Evolutionary conservation across 2,797 vertebrate species (phyloP), one percentile per base, ranked within the genome.

Genomic region (Natrix natrix): DNA sequence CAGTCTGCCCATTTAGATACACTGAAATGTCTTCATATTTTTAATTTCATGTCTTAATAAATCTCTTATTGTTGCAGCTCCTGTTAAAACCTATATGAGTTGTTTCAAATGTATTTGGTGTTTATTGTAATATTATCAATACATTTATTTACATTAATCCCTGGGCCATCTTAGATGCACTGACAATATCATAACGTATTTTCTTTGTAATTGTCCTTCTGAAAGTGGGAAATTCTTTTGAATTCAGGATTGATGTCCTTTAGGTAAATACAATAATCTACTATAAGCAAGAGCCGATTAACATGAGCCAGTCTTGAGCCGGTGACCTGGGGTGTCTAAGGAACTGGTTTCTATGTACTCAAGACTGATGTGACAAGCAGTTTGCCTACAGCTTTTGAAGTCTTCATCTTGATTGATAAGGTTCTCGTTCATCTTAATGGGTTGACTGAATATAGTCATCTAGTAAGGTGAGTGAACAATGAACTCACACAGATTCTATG

Each of bases 391-490:
- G 8, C 63, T 54, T 22, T 88, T 88, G 43, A 88, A 56, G 60
- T 57, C 17, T 24, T 56, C n/a, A 56, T 69, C 59, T 52, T 52
- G 69, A 60, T 61, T 86, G 90, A 60, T 52, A 78, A 48, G 8
- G 52, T 92, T 66, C 52, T 87, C 10, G 10, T 87, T 87, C 87
- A 92, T 56, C 87, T 63, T 55, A 32, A 61, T 61, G 78, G 43
- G n/a, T 56, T 90, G 78, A 61, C 17, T 56, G 86, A 55, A 86
- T 91, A 86, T 61, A 91, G 57, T 8, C 74, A 43, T 69, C 86
- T 92, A 87, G 22, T 92, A 88, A 87, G 86, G 87, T 24, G 24
- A 91, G 48, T 55, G 52, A 26, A 92, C 83, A 87, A 92, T 88
- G 54, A 86, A 91, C 57, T 52, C 60, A 92, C 26, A 87, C 7